Evolutionary conservation across 2,797 vertebrate species (phyloP).

Genomic region (Spatula versicolor): DNA sequence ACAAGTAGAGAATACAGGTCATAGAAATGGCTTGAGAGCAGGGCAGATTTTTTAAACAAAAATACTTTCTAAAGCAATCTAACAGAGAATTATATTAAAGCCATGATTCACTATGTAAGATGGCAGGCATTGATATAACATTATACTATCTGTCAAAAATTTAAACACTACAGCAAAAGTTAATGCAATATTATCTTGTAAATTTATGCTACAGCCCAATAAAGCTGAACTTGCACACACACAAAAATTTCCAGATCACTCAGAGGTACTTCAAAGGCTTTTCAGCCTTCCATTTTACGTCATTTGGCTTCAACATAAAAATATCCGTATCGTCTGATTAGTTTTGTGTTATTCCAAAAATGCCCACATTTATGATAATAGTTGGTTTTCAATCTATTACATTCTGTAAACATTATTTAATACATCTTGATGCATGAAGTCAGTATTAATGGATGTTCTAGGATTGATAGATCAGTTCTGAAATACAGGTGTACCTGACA

Average conservation of each 20-base stretch:
- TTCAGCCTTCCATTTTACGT: background rate
- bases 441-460: background rate
- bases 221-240: background rate
- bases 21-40: background rate
- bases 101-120: background rate
- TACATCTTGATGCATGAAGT: background rate
- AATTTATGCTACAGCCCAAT: background rate
- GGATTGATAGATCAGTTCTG: background rate
- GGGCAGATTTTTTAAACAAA: background rate
- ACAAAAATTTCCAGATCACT: background rate
- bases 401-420: background rate
- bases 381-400: background rate
- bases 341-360: background rate
- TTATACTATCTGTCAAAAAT: background rate
- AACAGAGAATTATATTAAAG: background rate
- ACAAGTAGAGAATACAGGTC: background rate
- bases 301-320: background rate
- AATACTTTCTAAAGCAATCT: no score
- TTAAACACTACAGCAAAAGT: background rate
- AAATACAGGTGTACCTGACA: background rate
- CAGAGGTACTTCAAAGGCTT: background rate
- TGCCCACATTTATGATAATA: background rate
- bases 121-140: background rate
- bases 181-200: background rate
- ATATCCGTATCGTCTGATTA: background rate